These are phyloP conservation scores for Luffia ferchaultella DNA, from an alignment of 2,888 invertebrate genomes.

Conservation along the genomic window DNA sequence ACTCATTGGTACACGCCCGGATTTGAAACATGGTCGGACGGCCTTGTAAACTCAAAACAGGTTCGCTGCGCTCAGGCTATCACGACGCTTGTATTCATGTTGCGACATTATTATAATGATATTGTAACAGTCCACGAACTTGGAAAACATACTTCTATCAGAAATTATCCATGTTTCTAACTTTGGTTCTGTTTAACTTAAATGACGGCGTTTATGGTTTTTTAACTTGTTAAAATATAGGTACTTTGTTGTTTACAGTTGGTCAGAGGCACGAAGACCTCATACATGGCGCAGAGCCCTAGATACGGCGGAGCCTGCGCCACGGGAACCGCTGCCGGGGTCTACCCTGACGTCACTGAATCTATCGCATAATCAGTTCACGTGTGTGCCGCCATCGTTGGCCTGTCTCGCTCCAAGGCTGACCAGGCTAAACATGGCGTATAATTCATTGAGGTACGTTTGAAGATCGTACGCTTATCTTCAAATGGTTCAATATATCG, in stretches of 20 bases:
- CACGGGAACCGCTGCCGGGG: constrained; percentile 62
- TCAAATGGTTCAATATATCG: not conserved
- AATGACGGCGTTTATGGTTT: too few species aligned
- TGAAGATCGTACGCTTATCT: not conserved
- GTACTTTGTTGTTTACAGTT: constrained; percentile 37
- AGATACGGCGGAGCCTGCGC: constrained; percentile 69
- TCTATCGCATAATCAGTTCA: constrained; percentile 90
- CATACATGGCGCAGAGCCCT: constrained; percentile 78
- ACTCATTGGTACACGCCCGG: too few species aligned
- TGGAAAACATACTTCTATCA: too few species aligned
- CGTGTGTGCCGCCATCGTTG: constrained; percentile 84
- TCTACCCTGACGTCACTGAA: constrained; percentile 77
- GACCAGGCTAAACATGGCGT: constrained; percentile 88
- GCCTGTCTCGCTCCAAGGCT: constrained; percentile 91
- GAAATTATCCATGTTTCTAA: too few species aligned
- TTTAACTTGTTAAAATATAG: too few species aligned
- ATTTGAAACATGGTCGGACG: too few species aligned
- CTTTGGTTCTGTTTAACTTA: too few species aligned
- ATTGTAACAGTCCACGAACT: too few species aligned
- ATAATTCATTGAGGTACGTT: constrained; percentile 73
- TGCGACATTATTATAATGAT: too few species aligned
- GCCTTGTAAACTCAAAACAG: too few species aligned
- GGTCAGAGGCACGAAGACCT: constrained; percentile 74
- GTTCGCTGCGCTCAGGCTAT: too few species aligned
- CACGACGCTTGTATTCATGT: too few species aligned